Evolutionary conservation across 2,797 vertebrate species (phyloP).

Genomic region (Chaetophractus vellerosus): DNA sequence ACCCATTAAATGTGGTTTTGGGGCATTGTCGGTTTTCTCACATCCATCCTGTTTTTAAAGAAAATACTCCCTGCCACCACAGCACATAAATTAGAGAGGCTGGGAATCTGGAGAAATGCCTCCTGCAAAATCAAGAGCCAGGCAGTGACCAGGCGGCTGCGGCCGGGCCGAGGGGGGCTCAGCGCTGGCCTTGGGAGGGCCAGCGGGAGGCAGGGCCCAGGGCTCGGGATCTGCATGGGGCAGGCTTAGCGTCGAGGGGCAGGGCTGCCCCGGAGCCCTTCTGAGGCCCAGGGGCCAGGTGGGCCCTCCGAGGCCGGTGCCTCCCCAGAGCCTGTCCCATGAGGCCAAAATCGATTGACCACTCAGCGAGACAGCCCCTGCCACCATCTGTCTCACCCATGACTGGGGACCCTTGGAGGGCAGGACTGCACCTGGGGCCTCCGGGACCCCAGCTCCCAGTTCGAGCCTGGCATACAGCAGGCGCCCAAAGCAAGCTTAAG

Average conservation of each 20-base stretch:
- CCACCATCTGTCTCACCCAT: not conserved
- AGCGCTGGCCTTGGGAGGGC: not conserved
- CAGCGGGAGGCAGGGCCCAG: not conserved
- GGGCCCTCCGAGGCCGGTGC: too few species aligned
- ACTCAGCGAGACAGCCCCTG: slow-evolving; percentile 1
- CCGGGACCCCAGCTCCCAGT: not conserved
- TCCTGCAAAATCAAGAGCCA: not conserved
- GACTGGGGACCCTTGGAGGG: not conserved
- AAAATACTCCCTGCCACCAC: slow-evolving; percentile 69
- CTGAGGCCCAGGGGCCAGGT: too few species aligned
- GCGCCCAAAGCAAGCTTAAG: fast-evolving
- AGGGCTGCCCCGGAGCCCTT: too few species aligned
- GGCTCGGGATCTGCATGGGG: too few species aligned
- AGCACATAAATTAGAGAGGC: slow-evolving; percentile 69
- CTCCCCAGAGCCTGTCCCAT: too few species aligned
- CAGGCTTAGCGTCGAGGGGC: too few species aligned
- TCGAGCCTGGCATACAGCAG: not conserved
- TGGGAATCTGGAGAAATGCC: slow-evolving; percentile 38
- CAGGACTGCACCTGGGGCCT: slow-evolving; percentile 71
- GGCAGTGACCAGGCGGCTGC: not conserved
- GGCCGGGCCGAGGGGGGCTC: not conserved
- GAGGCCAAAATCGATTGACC: slow-evolving; percentile 75
- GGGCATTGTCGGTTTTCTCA: slow-evolving; percentile 77
- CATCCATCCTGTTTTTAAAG: slow-evolving; percentile 84
- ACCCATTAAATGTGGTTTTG: slow-evolving; percentile 70